Evolutionary conservation across 2,113 vertebrate species (phyloP), one percentile per base, ranked within the genome.

Genomic region (Cynoglossus semilaevis): DNA sequence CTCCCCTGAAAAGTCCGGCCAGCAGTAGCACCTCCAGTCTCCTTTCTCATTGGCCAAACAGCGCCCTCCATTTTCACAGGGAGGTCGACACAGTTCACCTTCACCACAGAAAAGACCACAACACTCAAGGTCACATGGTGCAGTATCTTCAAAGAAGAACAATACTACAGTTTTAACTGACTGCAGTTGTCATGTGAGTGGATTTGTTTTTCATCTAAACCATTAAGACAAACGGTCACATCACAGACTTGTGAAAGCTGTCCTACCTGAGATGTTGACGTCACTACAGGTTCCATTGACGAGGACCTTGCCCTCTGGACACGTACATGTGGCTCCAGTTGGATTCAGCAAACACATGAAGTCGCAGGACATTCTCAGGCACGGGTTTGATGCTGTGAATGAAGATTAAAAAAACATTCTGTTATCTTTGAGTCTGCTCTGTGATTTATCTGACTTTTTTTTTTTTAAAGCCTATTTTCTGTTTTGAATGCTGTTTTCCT

Each of bases 291-390:
- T 94, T 58, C 93, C 93, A 64, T 98, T 99, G 77, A 95, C 78
- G 82, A 96, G 75, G 0, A 91, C 81, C 74, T 98, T 98, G 59
- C 96, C 97, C 87, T 99, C 97, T 52, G 95, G 94, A 87, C 97
- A 98, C 45, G 89, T 88, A 76, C 96, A 99, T 1, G 91, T 91
- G 64, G 94, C 94, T 40, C 97, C 96, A 53, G 86, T 88, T 58
- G 97, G 96, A 80, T 95, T 98, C 34, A 98, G 92, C 58, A 99
- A 88, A 87, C 97, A 99, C 86, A 99, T 93, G 80, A 96, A 98
- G 45, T 96, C 96, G 76, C 96, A 99, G 0, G 80, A 89, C 88
- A 94, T 90, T 51, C 91, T 91, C 74, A 92, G 81, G 74, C 97
- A 99, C 0, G 96, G 94, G 79, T 99, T 98, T 43, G 93, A 90